Conservation (phyloP, 2,888 invertebrate species). For the Stegana nigrithorax region DNA sequence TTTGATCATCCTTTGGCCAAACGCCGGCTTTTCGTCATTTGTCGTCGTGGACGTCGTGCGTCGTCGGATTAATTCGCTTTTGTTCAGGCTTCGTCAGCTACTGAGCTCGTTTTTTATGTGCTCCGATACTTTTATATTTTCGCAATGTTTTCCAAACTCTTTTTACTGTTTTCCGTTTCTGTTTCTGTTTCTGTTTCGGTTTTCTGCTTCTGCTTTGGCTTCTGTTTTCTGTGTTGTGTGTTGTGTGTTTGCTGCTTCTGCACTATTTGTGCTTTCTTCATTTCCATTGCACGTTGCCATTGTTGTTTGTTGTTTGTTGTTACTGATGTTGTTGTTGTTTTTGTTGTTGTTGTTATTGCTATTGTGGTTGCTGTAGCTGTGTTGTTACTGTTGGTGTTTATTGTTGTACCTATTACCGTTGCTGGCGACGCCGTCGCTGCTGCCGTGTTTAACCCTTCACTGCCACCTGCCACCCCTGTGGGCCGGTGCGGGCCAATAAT, state of each 20-base stretch:
- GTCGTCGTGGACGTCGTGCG: too few species aligned
- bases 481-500: neutral
- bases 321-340: neutral
- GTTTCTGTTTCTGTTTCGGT: constrained; percentile 14
- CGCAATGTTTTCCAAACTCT: constrained; percentile 52
- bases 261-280: constrained; percentile 12
- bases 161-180: constrained; percentile 26
- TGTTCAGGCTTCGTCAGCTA: constrained; percentile 66
- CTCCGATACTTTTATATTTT: constrained; percentile 67
- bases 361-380: neutral
- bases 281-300: neutral
- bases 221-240: neutral
- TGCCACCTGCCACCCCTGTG: constrained; percentile 6
- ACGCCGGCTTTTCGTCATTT: neutral
- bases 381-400: neutral
- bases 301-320: constrained; percentile 13
- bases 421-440: neutral
- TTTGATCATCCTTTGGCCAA: constrained; percentile 11
- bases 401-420: neutral
- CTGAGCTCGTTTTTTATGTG: constrained; percentile 67
- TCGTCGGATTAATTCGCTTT: constrained; percentile 39
- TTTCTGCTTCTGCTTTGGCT: neutral
- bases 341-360: neutral
- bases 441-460: constrained; percentile 8
- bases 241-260: neutral